Conservation (phyloP, 2,888 invertebrate species). For the Phyllotreta striolata region DNA sequence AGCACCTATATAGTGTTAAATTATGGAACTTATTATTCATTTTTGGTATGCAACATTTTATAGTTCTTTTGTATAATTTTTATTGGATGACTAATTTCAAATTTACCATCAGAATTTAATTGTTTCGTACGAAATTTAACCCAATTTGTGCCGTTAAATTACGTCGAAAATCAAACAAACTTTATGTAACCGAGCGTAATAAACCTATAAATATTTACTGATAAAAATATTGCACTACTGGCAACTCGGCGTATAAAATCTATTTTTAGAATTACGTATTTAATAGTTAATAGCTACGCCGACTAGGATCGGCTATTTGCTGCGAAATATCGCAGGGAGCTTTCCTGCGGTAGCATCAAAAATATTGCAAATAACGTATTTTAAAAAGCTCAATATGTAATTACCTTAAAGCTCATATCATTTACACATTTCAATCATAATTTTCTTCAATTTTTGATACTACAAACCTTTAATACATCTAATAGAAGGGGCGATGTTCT, state of each 20-base stretch:
- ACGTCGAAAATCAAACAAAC: slow-evolving; percentile 27
- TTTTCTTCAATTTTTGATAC: too few species aligned
- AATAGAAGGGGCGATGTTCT: too few species aligned
- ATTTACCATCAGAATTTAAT: slow-evolving; percentile 2
- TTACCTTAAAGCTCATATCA: too few species aligned
- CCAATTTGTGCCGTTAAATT: slow-evolving; percentile 24
- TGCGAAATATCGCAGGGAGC: slow-evolving; percentile 21
- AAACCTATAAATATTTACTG: slow-evolving; percentile 34
- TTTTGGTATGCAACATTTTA: too few species aligned
- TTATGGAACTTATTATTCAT: too few species aligned
- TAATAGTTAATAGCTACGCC: neutral
- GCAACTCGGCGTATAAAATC: slow-evolving; percentile 29
- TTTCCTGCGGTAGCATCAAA: neutral
- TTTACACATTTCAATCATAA: too few species aligned
- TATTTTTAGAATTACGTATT: slow-evolving; percentile 35
- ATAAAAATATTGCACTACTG: slow-evolving; percentile 34
- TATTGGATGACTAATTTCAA: neutral
- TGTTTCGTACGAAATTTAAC: slow-evolving; percentile 10
- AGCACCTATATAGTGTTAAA: too few species aligned
- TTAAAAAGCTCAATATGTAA: neutral
- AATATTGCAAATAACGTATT: neutral
- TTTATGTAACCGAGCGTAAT: slow-evolving; percentile 26
- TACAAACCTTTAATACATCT: too few species aligned
- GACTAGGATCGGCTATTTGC: slow-evolving; percentile 27
- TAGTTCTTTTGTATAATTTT: too few species aligned